Base-by-base conservation (phyloP, 2,113 vertebrate genomes). In the Dascyllus trimaculatus region DNA sequence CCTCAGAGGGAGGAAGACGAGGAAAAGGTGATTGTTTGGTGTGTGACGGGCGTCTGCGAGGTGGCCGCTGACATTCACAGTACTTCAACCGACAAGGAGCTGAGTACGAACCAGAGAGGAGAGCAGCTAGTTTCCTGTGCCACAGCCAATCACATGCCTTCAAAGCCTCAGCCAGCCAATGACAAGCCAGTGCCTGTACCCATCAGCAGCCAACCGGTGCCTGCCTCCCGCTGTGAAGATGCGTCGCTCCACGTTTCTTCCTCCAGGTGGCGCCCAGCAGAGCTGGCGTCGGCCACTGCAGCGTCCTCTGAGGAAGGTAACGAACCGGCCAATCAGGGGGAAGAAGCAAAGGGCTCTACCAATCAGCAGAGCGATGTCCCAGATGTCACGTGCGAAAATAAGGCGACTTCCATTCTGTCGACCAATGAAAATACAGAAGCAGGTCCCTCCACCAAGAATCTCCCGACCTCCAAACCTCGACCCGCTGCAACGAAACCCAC, bases 191-290 rank as follows among this genome's bases (percentile, higher is more conserved):
- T 56, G 38, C 80, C 90, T 57, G 62, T 60, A 40, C 82, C 94
- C 24, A 83, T 91, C 60, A 90, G 78, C 76, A 87, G 85, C 85
- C 91, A 89, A 56, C 83, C 93, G 19, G 78, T 76, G 83, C 86
- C 91, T 74, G 77, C 72, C 21, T 59, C 93, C 22, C 80, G 65
- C 51, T 9, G 62, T 1, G 87, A 79, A 9, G 75, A 91, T 29
- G 8, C 61, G 0, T 61, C 89, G 19, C 69, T 62, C 51, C 76
- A 85, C 0, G 0, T 35, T 40, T 77, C 82, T 3, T 77, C 73
- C 29, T 61, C 71, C 0, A 40, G 56, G 49, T 58, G 60, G 58
- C 21, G 4, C 18, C 64, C 49, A 3, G 38, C 69, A 19, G 79
- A 59, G 26, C 32, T 45, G 3, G 1, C 48, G 17, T 32, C 68